phyloP scores from a whole-genome alignment of 2,797 vertebrate genomes.

The Paguma larvata region DNA sequence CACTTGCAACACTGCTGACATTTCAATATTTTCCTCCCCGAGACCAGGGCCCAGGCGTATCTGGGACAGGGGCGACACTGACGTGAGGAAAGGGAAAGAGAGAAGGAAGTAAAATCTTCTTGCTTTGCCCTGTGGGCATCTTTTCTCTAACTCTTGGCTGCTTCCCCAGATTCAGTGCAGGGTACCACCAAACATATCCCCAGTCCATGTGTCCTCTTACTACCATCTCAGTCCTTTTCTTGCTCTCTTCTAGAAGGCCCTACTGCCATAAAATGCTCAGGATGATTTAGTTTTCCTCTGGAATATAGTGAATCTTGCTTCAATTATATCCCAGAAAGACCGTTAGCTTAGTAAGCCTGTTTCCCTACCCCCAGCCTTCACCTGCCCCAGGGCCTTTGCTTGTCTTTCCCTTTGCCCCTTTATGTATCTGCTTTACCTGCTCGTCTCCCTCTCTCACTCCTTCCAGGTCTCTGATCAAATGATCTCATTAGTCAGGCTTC shows the following conservation, averaged over 20 bases:
- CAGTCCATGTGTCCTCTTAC: background rate
- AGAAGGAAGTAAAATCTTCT: background rate
- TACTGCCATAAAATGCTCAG: background rate
- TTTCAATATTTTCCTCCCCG: background rate
- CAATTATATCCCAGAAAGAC: background rate
- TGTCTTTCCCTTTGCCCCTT: background rate
- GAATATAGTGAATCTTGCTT: background rate
- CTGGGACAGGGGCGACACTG: background rate
- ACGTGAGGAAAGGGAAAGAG: background rate
- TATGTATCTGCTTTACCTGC: background rate
- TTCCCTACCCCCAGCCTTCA: rapidly evolving
- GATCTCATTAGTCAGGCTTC: background rate
- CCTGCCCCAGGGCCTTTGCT: background rate
- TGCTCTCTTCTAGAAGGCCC: background rate
- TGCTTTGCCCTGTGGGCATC: background rate
- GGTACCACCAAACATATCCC: background rate
- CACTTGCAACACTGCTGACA: background rate
- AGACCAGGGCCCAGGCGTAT: background rate
- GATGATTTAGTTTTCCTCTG: background rate
- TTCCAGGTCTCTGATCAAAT: background rate
- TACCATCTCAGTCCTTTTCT: background rate
- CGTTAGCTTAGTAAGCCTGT: background rate
- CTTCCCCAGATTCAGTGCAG: background rate
- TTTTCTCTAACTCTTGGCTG: background rate
- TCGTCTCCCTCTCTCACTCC: background rate